phyloP scores from a whole-genome alignment of 1,140 invertebrate species.

The Bombus huntii region DNA sequence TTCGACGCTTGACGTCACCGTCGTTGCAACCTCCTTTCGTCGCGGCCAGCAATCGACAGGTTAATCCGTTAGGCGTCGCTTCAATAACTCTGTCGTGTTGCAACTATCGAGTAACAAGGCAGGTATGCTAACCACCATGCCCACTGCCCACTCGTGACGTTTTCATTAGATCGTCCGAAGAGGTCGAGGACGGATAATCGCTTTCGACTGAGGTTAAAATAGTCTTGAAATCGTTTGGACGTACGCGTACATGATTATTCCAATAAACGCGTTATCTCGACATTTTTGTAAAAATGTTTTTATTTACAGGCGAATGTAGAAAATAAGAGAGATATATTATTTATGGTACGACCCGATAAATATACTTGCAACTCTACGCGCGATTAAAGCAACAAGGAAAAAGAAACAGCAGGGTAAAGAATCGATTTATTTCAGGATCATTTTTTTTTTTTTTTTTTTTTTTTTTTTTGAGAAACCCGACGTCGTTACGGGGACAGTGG shows the following conservation, averaged over 20 bases:
- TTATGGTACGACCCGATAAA: not conserved
- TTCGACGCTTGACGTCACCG: not conserved
- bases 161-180: not conserved
- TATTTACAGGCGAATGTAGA: not conserved
- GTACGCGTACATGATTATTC: not conserved
- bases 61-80: constrained; percentile 41
- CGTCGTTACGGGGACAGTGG: constrained; percentile 47
- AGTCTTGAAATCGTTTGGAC: not conserved
- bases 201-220: not conserved
- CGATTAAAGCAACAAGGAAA: too few relatives aligned
- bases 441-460: not conserved
- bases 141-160: constrained; percentile 4
- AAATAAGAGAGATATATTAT: not conserved
- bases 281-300: not conserved
- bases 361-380: not conserved
- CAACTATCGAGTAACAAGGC: constrained; percentile 25
- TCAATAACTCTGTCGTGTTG: constrained; percentile 26
- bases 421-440: not conserved
- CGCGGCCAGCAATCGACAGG: constrained; percentile 11
- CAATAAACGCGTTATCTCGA: not conserved
- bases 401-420: not conserved
- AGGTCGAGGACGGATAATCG: constrained; percentile 8
- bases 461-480: not conserved
- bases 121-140: constrained; percentile 6
- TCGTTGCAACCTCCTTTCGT: constrained; percentile 25